Evolutionary conservation across 92 coral and sea anemone species (phyloP), one percentile per base, ranked within the genome.

Genomic region (Epizoanthus rinbou): DNA sequence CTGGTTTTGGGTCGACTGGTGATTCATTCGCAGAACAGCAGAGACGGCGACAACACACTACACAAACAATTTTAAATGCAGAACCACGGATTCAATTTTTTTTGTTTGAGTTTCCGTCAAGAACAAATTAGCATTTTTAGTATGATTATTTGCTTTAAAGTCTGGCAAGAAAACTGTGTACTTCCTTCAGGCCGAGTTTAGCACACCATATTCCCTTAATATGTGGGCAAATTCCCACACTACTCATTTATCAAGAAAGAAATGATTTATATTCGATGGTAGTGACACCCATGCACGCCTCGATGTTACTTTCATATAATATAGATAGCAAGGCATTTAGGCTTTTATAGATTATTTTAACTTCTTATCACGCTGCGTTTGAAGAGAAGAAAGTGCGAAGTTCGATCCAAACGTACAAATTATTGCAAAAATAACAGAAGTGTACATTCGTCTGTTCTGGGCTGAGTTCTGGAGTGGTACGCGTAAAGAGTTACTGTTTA

Each of bases 111-210:
- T 78, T 50, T 78, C 82, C 64, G 82, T 78, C 82, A 78, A 50
- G 71, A 78, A 62, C 71, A 78, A 78, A 78, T 78, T 78, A 78
- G 82, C 82, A 78, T 78, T 78, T 78, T 78, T 78, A 69, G 63
- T 78, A 50, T 50, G 54, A 69, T 78, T 78, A 63, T 78, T 78
- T 78, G 82, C 56, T 62, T 78, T 78, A 0, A 39, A 50, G 66
- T 78, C 50, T 62, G 59, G 28, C 57, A 33, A 78, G 6, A 62
- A 54, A 78, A 78, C 82, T 78, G 8, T 31, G 45, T 56, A 21
- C 47, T 78, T 78, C 60, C 45, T 17, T 66, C 8, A 28, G n/a
- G 11, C 19, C 25, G 45, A n/a, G 56, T 59, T 78, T 39, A n/a
- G 5, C 28, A 10, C 64, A 24, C 66, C 31, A 13, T 8, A 14